Conservation (phyloP, 1,140 invertebrate genomes). For the Bombus sibiricus region DNA sequence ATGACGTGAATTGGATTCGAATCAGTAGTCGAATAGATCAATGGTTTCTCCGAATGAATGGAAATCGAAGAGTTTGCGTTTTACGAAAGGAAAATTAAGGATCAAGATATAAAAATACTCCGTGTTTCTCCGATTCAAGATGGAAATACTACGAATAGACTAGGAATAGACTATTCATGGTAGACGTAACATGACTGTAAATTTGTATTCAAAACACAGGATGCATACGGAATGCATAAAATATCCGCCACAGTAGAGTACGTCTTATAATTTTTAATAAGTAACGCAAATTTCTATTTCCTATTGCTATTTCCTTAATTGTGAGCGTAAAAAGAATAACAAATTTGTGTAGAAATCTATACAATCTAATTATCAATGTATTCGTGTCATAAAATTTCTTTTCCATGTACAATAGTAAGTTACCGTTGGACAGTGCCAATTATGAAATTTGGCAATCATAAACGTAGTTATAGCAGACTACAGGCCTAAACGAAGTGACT, state of each 20-base stretch:
- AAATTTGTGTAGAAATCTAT: not conserved
- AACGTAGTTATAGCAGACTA: too few species aligned
- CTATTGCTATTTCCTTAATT: not conserved
- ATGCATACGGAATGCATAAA: too few species aligned
- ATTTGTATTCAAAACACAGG: too few species aligned
- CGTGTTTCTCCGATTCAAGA: too few species aligned
- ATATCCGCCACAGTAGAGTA: too few species aligned
- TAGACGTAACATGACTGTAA: too few species aligned
- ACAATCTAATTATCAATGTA: not conserved
- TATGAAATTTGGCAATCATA: not conserved
- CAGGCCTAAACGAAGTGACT: not conserved
- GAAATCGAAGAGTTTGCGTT: not conserved
- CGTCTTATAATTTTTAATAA: not conserved
- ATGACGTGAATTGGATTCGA: not conserved
- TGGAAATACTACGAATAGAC: too few species aligned
- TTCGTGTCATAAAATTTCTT: not conserved
- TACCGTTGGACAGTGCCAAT: not conserved
- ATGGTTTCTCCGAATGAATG: not conserved
- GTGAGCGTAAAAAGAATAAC: not conserved
- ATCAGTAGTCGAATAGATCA: not conserved
- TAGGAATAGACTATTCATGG: too few species aligned
- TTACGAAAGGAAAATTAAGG: not conserved
- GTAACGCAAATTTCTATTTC: not conserved
- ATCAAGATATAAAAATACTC: too few species aligned
- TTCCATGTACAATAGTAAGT: not conserved